A percentile compares a stretch with the other conserved stretches of the same genome.
These are phyloP conservation scores for Caiman crocodilus DNA, from an alignment of 2,797 vertebrate genomes.

Conservation along the genomic window DNA sequence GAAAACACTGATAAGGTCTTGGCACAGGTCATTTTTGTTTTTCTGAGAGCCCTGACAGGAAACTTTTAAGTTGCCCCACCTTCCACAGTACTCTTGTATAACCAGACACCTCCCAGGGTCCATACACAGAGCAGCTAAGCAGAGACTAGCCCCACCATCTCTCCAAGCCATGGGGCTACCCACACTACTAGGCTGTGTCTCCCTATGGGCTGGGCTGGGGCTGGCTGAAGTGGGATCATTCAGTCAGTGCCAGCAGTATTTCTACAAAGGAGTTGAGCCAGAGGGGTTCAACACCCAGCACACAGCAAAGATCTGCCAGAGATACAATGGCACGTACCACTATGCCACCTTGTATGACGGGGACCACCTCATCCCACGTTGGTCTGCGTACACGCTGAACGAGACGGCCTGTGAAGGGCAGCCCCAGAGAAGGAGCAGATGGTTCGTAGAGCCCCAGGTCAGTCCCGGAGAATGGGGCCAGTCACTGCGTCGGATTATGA, in stretches of 20 bases:
- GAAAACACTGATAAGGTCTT: no score
- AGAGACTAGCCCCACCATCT: not conserved
- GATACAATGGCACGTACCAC: not conserved
- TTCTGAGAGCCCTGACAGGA: no score
- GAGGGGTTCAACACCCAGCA: not conserved
- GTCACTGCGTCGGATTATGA: not conserved
- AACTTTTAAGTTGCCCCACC: no score
- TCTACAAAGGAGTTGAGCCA: not conserved
- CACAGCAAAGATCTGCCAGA: not conserved
- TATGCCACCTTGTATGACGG: not conserved
- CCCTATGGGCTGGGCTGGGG: no score
- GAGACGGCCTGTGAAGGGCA: not conserved
- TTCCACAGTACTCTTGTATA: no score
- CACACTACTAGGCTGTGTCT: not conserved
- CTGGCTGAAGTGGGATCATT: not conserved
- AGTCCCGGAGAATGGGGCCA: not conserved
- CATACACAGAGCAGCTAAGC: no score
- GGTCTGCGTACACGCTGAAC: not conserved
- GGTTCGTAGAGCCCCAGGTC: not conserved
- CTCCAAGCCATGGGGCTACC: not conserved
- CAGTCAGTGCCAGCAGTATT: not conserved
- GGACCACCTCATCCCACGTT: not conserved
- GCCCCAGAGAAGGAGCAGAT: accelerated
- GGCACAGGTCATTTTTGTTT: no score
- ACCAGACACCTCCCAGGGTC: no score